Conservation (phyloP, 2,888 invertebrate genomes). For the Eudemis profundana region DNA sequence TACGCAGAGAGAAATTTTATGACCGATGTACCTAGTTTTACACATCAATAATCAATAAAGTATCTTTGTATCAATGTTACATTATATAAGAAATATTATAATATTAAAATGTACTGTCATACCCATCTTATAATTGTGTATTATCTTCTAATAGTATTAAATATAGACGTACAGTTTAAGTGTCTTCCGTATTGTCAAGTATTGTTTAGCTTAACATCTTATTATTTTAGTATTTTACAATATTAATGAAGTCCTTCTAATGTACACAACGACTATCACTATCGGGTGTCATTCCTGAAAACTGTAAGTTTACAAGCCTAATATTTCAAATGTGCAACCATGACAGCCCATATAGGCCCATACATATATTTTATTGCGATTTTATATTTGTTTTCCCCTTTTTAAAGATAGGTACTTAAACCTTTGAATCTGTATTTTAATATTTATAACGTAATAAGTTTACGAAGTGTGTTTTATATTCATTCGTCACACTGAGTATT, state of each 20-base stretch:
- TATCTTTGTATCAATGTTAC: constrained; percentile 5
- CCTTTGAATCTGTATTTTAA: too few relatives aligned
- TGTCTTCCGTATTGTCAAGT: constrained; percentile 8
- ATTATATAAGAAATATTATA: neutral
- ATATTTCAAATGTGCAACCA: neutral
- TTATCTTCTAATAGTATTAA: neutral
- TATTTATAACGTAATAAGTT: too few relatives aligned
- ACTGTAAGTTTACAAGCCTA: neutral
- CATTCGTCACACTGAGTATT: too few relatives aligned
- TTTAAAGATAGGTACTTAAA: too few relatives aligned
- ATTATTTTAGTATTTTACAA: neutral
- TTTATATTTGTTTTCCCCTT: too few relatives aligned
- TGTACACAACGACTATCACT: neutral
- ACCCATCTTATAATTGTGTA: neutral
- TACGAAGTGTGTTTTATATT: too few relatives aligned
- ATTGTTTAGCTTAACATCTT: neutral
- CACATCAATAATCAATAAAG: too few relatives aligned
- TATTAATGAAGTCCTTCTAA: neutral
- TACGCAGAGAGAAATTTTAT: too few relatives aligned
- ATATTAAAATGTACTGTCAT: neutral
- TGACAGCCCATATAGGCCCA: too few relatives aligned
- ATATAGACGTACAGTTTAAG: constrained; percentile 7
- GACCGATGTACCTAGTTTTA: too few relatives aligned
- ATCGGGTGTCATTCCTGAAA: neutral
- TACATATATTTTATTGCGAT: too few relatives aligned